These are phyloP conservation scores for Hermaeophaga mercurialis DNA, from an alignment of 2,888 invertebrate species.

Conservation along the genomic window DNA sequence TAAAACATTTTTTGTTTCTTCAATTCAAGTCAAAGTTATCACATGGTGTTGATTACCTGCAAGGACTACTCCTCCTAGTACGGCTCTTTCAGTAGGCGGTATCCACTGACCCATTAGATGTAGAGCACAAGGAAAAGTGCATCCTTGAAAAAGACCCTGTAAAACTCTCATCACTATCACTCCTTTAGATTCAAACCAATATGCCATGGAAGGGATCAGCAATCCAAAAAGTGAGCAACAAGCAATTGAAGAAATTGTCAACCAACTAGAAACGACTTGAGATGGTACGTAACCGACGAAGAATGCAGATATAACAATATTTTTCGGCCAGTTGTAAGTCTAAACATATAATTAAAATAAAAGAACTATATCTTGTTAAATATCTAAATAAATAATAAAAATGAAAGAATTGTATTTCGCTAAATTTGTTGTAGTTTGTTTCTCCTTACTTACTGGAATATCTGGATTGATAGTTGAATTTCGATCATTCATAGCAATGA, in stretches of 20 bases:
- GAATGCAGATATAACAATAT: conserved; percentile 72
- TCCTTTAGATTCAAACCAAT: conserved; percentile 66
- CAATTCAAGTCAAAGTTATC: no score
- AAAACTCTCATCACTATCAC: conserved; percentile 70
- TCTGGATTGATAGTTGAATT: conserved; percentile 32
- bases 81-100: conserved; percentile 71
- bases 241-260: conserved; percentile 64
- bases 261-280: conserved; percentile 72
- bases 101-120: conserved; percentile 79
- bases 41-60: no score
- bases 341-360: conserved; percentile 24
- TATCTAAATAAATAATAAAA: conserved; percentile 31
- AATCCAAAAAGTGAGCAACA: conserved; percentile 70
- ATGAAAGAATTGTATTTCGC: background rate
- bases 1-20: no score
- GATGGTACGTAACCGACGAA: conserved; percentile 80
- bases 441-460: conserved; percentile 13
- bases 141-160: conserved; percentile 77
- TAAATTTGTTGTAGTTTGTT: no score
- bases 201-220: conserved; percentile 70
- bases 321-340: conserved; percentile 60
- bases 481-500: conserved; percentile 36
- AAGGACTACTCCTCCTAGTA: conserved; percentile 71
- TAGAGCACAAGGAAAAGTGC: conserved; percentile 73
- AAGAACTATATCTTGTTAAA: no score